phyloP scores from a whole-genome alignment of 2,113 vertebrate genomes.

The Labrus mixtus region DNA sequence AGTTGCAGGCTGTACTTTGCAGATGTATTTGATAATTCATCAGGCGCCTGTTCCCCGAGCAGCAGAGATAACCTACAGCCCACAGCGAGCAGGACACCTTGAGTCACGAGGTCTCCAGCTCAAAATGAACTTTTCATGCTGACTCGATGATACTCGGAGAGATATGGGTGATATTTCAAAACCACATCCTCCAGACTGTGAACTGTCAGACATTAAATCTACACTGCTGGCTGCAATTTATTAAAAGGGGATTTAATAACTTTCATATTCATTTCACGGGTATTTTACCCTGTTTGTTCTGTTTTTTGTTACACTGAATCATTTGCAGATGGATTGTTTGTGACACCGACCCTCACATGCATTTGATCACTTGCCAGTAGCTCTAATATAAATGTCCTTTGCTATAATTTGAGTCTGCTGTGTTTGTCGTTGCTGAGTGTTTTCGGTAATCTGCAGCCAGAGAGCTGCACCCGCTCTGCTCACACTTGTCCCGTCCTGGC shows the following conservation, averaged over 20 bases:
- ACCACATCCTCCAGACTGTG: slow-evolving; percentile 1
- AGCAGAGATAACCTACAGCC: slow-evolving; percentile 49
- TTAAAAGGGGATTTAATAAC: slow-evolving; percentile 12
- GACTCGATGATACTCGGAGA: slow-evolving; percentile 33
- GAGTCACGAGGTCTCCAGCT: slow-evolving; percentile 22
- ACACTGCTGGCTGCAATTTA: slow-evolving; percentile 14
- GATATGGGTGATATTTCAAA: slow-evolving; percentile 17
- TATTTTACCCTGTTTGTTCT: not conserved
- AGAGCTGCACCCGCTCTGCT: slow-evolving; percentile 29
- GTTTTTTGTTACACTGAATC: not conserved
- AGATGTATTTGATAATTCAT: slow-evolving; percentile 68
- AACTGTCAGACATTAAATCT: slow-evolving; percentile 7
- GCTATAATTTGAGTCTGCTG: not conserved
- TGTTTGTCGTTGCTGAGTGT: slow-evolving; percentile 9
- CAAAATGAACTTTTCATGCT: slow-evolving; percentile 42
- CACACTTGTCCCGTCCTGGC: slow-evolving; percentile 61
- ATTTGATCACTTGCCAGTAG: not conserved
- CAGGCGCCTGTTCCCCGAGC: slow-evolving; percentile 35
- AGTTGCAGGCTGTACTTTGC: slow-evolving; percentile 46
- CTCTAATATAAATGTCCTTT: not conserved
- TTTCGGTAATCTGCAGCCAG: slow-evolving; percentile 26
- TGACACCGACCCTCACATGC: not conserved
- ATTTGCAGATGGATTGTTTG: not conserved
- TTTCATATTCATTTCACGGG: slow-evolving; percentile 8
- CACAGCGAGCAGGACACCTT: slow-evolving; percentile 27